These are phyloP conservation scores for Lordiphosa andalusiaca DNA, from an alignment of 2,888 invertebrate genomes.

Conservation along the genomic window DNA sequence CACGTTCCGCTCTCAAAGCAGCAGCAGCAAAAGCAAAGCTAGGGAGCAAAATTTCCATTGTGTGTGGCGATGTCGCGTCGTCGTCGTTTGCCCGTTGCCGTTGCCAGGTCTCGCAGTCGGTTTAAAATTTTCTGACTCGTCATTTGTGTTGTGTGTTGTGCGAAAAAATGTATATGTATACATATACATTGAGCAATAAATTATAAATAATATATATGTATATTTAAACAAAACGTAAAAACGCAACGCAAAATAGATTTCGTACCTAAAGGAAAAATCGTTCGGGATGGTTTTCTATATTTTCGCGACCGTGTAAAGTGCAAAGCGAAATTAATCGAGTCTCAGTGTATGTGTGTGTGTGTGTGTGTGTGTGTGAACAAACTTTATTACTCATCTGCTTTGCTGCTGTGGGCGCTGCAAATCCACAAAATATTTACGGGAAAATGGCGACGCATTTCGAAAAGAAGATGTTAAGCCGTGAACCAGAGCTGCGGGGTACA, in stretches of 20 bases:
- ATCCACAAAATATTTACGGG: constrained; percentile 4
- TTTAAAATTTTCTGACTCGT: constrained; percentile 73
- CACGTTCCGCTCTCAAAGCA: constrained; percentile 35
- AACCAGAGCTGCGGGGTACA: constrained; percentile 3
- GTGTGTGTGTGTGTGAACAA: constrained; percentile 7
- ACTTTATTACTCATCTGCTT: constrained; percentile 25
- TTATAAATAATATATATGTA: constrained; percentile 45
- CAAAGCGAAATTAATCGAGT: constrained; percentile 16
- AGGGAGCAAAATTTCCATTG: constrained; percentile 78
- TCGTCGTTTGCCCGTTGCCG: constrained; percentile 49
- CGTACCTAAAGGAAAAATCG: not conserved
- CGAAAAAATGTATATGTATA: constrained; percentile 50
- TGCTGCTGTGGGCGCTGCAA: not conserved
- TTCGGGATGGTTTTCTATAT: constrained; percentile 3
- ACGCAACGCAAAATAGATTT: constrained; percentile 5
- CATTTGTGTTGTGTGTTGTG: constrained; percentile 63
- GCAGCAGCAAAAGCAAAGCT: constrained; percentile 69
- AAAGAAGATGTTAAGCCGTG: constrained; percentile 7
- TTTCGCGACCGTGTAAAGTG: constrained; percentile 14
- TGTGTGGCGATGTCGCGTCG: constrained; percentile 75
- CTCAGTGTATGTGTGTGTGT: constrained; percentile 2
- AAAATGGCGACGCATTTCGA: constrained; percentile 31
- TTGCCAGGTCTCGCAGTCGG: constrained; percentile 65
- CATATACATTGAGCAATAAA: constrained; percentile 59
- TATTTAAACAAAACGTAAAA: constrained; percentile 16